These are phyloP conservation scores for Lithophane ornitopus DNA, from an alignment of 2,888 invertebrate species.

Conservation along the genomic window DNA sequence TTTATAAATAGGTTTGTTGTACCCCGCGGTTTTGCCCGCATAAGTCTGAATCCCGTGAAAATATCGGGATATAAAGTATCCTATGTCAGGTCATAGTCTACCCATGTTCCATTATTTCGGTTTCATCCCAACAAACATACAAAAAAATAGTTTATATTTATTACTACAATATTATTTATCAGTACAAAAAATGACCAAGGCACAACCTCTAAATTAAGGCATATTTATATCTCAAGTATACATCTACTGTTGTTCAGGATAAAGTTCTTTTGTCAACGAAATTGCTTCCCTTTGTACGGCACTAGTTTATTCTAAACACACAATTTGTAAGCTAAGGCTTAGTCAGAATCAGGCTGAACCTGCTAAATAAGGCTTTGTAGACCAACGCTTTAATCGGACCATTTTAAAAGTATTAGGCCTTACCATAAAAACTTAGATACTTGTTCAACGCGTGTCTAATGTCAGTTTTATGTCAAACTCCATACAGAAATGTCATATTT, in stretches of 20 bases:
- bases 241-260: not conserved
- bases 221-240: not conserved
- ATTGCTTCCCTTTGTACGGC: not conserved
- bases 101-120: too few relatives aligned
- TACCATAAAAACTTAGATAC: too few relatives aligned
- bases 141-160: not conserved
- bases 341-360: not conserved
- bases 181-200: not conserved
- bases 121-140: too few relatives aligned
- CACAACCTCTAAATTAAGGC: not conserved
- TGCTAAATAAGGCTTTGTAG: constrained; percentile 1
- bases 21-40: too few relatives aligned
- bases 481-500: too few relatives aligned
- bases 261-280: constrained; percentile 14
- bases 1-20: too few relatives aligned
- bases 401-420: not conserved
- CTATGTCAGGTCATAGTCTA: too few relatives aligned
- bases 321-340: constrained; percentile 32
- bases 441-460: too few relatives aligned
- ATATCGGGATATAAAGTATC: too few relatives aligned
- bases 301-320: constrained; percentile 27
- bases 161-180: not conserved
- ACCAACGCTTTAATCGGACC: not conserved
- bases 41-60: too few relatives aligned
- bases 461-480: too few relatives aligned